Evolutionary conservation across 1,140 invertebrate species (phyloP).

Genomic region (Tetramorium parvispinum): DNA sequence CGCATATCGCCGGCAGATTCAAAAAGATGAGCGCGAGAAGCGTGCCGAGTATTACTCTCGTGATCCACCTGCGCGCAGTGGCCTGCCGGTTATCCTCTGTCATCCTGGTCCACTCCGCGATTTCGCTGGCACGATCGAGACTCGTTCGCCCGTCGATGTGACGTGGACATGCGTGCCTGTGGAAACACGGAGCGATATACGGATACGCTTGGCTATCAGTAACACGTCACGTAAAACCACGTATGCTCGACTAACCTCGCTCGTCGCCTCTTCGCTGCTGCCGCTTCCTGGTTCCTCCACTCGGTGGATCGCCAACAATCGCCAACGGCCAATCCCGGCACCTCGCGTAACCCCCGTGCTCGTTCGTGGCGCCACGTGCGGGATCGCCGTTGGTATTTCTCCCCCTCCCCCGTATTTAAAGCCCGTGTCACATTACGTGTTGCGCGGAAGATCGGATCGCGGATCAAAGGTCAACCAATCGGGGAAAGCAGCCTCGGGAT

Average conservation of each 20-base stretch:
- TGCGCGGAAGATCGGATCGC: no score
- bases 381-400: no score
- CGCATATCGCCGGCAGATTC: slow-evolving; percentile 82
- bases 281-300: background rate
- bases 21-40: slow-evolving; percentile 82
- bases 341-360: no score
- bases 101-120: background rate
- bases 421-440: no score
- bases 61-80: slow-evolving; percentile 55
- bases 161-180: slow-evolving; percentile 46
- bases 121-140: slow-evolving; percentile 1
- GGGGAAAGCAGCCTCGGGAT: no score
- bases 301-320: no score
- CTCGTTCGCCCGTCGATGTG: background rate
- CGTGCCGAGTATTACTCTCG: slow-evolving; percentile 17
- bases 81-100: slow-evolving; percentile 14
- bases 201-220: background rate
- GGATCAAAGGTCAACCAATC: no score
- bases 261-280: background rate
- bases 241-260: slow-evolving; percentile 3
- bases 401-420: no score
- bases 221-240: background rate
- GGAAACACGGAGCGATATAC: background rate
- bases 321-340: no score
- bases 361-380: no score